Conservation (phyloP, 2,797 vertebrate species). For the Buceros bicornis region DNA sequence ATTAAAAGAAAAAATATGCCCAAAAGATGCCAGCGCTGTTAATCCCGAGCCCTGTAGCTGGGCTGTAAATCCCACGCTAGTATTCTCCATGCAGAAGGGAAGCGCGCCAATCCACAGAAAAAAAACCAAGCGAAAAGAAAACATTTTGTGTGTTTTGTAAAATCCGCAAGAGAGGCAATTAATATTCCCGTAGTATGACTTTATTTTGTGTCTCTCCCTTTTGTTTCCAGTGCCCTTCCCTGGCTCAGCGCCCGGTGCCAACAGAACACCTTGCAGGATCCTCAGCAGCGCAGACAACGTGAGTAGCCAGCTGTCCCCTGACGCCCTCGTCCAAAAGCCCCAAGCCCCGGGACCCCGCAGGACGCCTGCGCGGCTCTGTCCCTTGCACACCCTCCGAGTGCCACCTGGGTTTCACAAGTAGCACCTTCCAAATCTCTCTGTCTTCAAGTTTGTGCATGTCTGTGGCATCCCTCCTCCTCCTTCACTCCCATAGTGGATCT, state of each 20-base stretch:
- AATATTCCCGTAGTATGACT: constrained; percentile 89
- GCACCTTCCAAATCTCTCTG: constrained; percentile 87
- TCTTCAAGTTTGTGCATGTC: constrained; percentile 89
- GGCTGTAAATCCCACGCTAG: constrained; percentile 84
- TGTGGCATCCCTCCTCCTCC: constrained; percentile 88
- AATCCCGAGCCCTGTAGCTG: constrained; percentile 80
- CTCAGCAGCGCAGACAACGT: constrained; percentile 83
- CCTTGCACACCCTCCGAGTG: constrained; percentile 79
- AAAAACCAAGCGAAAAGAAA: constrained; percentile 54
- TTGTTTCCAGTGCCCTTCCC: constrained; percentile 88
- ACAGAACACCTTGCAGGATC: constrained; percentile 87
- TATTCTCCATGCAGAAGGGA: constrained; percentile 81
- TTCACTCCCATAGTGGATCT: constrained; percentile 85
- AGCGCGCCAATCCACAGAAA: constrained; percentile 73
- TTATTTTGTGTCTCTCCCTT: constrained; percentile 90
- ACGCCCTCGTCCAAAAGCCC: constrained; percentile 74
- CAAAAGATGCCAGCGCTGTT: constrained; percentile 90
- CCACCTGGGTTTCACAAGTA: constrained; percentile 86
- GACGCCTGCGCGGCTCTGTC: constrained; percentile 54
- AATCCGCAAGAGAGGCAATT: constrained; percentile 85
- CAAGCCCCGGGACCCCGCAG: constrained; percentile 47
- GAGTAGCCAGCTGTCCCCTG: constrained; percentile 81
- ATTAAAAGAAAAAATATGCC: constrained; percentile 87
- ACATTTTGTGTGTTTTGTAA: constrained; percentile 84
- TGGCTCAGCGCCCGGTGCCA: constrained; percentile 92